These are phyloP conservation scores for Pseudolaguvia tuberculata DNA, from an alignment of 2,113 vertebrate genomes.

Conservation along the genomic window DNA sequence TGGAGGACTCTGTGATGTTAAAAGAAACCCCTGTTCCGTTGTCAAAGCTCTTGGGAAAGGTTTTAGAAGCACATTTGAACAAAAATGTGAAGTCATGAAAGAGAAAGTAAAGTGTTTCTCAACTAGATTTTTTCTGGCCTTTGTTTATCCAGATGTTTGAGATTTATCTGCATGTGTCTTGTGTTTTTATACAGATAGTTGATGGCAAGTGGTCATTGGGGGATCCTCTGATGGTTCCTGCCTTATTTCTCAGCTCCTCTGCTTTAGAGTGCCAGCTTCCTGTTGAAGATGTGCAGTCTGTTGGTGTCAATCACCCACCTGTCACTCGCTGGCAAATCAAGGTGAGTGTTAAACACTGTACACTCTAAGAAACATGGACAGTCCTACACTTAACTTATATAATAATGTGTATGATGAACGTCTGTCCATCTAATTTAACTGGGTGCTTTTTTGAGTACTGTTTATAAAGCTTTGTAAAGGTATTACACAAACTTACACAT, in stretches of 20 bases:
- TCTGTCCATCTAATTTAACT: too few relatives aligned
- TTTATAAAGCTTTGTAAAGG: too few relatives aligned
- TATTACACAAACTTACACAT: too few relatives aligned
- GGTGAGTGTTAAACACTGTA: constrained; percentile 58
- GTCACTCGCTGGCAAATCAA: constrained; percentile 81
- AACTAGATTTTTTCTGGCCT: background rate
- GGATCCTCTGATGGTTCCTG: constrained; percentile 61
- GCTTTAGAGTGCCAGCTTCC: constrained; percentile 77
- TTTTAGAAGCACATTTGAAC: constrained; percentile 73
- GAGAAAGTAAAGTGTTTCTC: constrained; percentile 71
- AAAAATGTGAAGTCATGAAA: constrained; percentile 84
- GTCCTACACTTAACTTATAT: background rate
- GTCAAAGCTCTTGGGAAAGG: constrained; percentile 74
- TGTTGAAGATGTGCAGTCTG: constrained; percentile 51
- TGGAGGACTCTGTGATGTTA: constrained; percentile 77
- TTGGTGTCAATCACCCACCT: constrained; percentile 61
- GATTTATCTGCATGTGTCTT: background rate
- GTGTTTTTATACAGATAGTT: constrained; percentile 65
- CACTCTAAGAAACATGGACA: background rate
- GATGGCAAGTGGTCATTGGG: constrained; percentile 69
- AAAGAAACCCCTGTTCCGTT: constrained; percentile 68
- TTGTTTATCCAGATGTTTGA: background rate
- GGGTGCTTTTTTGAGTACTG: too few relatives aligned
- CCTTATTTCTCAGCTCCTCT: constrained; percentile 67
- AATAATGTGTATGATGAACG: too few relatives aligned